Evolutionary conservation across 2,888 invertebrate genomes (phyloP).

Genomic region (Spodoptera littoralis): DNA sequence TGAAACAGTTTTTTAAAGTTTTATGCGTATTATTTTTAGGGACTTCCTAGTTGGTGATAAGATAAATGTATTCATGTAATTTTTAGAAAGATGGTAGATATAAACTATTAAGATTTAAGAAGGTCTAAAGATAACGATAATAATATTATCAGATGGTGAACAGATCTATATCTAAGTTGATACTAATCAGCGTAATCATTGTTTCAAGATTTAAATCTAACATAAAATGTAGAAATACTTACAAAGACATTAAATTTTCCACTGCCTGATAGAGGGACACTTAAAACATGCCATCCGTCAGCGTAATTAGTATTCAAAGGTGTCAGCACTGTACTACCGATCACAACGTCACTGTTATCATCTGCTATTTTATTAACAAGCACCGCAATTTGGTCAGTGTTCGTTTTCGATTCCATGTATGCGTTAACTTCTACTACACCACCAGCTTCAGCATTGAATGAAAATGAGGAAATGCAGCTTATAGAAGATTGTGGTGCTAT

Average conservation of each 20-base stretch:
- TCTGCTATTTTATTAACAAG: constrained; percentile 43
- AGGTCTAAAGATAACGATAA: constrained; percentile 3
- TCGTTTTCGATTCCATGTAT: constrained; percentile 47
- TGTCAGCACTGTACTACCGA: constrained; percentile 37
- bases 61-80: constrained; percentile 4
- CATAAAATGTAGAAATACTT: constrained; percentile 36
- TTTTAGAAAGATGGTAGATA: constrained; percentile 4
- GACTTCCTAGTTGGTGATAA: constrained; percentile 4
- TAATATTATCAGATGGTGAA: neutral
- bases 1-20: no score
- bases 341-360: constrained; percentile 45
- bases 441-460: constrained; percentile 37
- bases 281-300: constrained; percentile 58
- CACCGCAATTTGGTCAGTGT: constrained; percentile 51
- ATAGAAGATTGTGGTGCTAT: constrained; percentile 42
- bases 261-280: constrained; percentile 16
- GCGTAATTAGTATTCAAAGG: constrained; percentile 33
- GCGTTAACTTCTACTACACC: constrained; percentile 59
- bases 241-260: constrained; percentile 53
- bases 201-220: no score
- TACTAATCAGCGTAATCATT: neutral
- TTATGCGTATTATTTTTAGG: neutral
- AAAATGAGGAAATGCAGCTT: constrained; percentile 54
- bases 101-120: constrained; percentile 7
- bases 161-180: constrained; percentile 1